Evolutionary conservation across 2,113 vertebrate genomes (phyloP).

Genomic region (Edolisoma coerulescens): DNA sequence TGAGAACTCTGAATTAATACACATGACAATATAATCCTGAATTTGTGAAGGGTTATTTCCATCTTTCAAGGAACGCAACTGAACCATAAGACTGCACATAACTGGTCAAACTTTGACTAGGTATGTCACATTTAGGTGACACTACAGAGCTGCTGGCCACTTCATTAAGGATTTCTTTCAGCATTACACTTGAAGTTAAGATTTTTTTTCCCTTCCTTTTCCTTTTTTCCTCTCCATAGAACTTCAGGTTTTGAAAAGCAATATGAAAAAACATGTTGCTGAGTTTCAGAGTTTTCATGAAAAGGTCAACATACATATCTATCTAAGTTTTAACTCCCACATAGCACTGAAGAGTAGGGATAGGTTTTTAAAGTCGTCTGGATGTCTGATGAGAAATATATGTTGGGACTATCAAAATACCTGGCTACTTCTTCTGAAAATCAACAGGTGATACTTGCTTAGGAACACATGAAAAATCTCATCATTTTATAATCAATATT

Average conservation of each 20-base stretch:
- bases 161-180: background rate
- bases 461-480: background rate
- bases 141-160: background rate
- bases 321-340: background rate
- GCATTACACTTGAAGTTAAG: background rate
- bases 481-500: background rate
- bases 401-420: background rate
- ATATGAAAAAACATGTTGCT: background rate
- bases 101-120: background rate
- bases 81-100: background rate
- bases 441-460: background rate
- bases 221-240: background rate
- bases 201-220: background rate
- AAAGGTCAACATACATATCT: background rate
- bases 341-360: background rate
- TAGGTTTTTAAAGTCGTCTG: background rate
- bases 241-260: background rate
- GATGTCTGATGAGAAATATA: background rate
- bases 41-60: background rate
- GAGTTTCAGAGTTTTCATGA: background rate
- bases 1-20: background rate
- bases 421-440: background rate
- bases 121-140: background rate
- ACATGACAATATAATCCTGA: accelerated
- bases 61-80: background rate